Conservation (phyloP, 92 coral and sea anemone species). For the Siderastrea siderea region DNA sequence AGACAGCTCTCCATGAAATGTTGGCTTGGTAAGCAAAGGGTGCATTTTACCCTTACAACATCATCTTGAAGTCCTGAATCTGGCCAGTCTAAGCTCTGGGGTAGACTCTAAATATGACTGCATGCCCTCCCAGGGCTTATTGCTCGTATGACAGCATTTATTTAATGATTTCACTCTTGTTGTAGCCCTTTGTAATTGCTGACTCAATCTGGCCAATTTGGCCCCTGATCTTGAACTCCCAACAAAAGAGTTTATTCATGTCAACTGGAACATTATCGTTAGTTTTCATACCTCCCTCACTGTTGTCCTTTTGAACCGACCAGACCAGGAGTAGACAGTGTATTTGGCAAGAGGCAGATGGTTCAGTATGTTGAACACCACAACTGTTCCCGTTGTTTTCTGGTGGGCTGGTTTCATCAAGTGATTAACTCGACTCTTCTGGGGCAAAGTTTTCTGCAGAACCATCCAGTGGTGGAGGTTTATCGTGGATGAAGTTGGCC, state of each 20-base stretch:
- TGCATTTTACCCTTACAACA: slow-evolving; percentile 40
- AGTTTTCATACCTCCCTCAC: neutral
- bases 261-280: slow-evolving; percentile 39
- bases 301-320: slow-evolving; percentile 13
- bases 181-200: slow-evolving; percentile 42
- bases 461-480: too few species aligned
- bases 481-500: too few species aligned
- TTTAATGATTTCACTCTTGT: slow-evolving; percentile 46
- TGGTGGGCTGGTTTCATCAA: too few species aligned
- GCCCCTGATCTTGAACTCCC: slow-evolving; percentile 62
- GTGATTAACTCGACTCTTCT: too few species aligned
- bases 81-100: slow-evolving; percentile 41
- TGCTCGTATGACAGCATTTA: slow-evolving; percentile 34
- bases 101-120: slow-evolving; percentile 62
- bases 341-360: too few species aligned
- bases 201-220: slow-evolving; percentile 50
- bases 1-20: too few species aligned
- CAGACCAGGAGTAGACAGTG: too few species aligned
- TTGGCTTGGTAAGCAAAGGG: slow-evolving; percentile 23
- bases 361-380: too few species aligned
- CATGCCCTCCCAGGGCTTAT: slow-evolving; percentile 45
- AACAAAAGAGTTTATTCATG: slow-evolving; percentile 50
- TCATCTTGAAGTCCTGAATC: slow-evolving; percentile 51
- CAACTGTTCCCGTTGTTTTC: too few species aligned
- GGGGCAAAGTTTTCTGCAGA: too few species aligned